Conservation (phyloP, 2,113 vertebrate genomes). For the Prinia subflava region DNA sequence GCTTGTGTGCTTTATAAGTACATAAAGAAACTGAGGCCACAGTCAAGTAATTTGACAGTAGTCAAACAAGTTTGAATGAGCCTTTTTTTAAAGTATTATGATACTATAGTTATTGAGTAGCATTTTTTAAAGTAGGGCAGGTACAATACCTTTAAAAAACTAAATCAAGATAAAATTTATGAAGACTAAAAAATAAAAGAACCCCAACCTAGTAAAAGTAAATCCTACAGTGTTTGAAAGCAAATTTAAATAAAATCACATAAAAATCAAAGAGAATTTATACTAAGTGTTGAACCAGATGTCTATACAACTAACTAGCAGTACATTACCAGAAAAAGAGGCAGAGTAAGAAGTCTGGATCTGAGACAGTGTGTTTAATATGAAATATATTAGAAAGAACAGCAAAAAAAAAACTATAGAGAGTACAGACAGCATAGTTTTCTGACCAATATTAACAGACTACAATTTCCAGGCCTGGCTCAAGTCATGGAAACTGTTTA, state of each 20-base stretch:
- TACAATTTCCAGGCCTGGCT: neutral
- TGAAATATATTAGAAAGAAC: neutral
- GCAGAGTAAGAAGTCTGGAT: neutral
- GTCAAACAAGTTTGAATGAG: neutral
- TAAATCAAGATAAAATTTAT: neutral
- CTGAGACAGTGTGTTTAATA: neutral
- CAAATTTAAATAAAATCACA: neutral
- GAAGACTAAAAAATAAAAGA: neutral
- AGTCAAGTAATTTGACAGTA: neutral
- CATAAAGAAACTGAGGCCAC: neutral
- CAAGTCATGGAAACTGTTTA: neutral
- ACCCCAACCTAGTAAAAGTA: neutral
- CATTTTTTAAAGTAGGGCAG: neutral
- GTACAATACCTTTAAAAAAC: neutral
- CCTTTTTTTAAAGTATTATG: neutral
- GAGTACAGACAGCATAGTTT: neutral
- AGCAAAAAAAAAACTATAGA: neutral
- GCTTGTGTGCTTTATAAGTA: neutral
- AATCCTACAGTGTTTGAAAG: neutral
- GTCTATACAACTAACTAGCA: neutral
- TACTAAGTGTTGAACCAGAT: neutral
- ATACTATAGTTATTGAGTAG: neutral
- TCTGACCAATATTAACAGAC: neutral
- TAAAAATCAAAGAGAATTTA: neutral
- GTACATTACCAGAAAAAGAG: neutral